Percentiles rank a stretch among this genome's conserved stretches.
phyloP scores from a whole-genome alignment of 2,888 invertebrate genomes.

The Spicauda simplicius region DNA sequence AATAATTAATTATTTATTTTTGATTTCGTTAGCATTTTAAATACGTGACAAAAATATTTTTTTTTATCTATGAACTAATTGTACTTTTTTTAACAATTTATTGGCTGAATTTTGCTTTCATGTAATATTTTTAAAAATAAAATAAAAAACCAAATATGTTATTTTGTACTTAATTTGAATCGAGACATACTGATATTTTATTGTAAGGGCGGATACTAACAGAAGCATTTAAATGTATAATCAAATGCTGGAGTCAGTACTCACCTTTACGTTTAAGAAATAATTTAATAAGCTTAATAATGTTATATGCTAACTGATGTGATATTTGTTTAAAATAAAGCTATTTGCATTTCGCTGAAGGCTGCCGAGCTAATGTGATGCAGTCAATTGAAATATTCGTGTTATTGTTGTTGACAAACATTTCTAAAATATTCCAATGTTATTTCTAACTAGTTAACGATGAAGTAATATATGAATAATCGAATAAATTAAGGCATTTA shows the following conservation, averaged over 20 bases:
- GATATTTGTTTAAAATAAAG: slow-evolving; percentile 23
- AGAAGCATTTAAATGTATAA: too few species aligned
- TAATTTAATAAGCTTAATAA: not conserved
- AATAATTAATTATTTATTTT: too few species aligned
- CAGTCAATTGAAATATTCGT: not conserved
- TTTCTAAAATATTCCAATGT: not conserved
- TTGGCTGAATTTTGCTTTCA: too few species aligned
- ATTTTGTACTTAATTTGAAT: too few species aligned
- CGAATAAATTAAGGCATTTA: slow-evolving; percentile 7
- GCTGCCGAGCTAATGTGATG: not conserved
- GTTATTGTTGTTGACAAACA: not conserved
- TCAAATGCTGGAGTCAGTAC: too few species aligned
- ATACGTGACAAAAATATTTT: too few species aligned
- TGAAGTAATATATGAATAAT: not conserved
- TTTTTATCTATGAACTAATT: too few species aligned
- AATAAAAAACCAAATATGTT: too few species aligned
- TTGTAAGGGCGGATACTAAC: too few species aligned
- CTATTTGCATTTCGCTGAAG: not conserved
- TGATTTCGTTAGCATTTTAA: not conserved
- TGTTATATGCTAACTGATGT: slow-evolving; percentile 10
- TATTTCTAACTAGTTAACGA: not conserved
- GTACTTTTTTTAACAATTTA: too few species aligned
- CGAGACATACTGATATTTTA: too few species aligned
- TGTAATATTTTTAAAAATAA: too few species aligned
- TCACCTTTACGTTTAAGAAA: not conserved